Evolutionary conservation across 1,140 invertebrate species (phyloP).

Genomic region (Pseudomyrmex concolor): DNA sequence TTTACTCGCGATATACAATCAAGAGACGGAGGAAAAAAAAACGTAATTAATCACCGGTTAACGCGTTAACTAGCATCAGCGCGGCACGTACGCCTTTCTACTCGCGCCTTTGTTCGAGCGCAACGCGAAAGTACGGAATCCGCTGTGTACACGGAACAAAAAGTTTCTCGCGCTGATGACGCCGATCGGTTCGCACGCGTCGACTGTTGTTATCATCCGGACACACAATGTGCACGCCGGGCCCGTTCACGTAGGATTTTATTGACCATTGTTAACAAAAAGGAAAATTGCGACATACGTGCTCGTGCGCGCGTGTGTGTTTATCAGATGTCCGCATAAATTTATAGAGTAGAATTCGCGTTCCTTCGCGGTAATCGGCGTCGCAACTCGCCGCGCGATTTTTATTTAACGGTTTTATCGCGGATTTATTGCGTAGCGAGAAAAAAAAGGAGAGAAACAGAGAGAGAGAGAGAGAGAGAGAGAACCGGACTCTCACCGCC

Average conservation of each 20-base stretch:
- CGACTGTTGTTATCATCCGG: slow-evolving; percentile 18
- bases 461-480: background rate
- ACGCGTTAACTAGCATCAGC: background rate
- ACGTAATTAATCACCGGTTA: background rate
- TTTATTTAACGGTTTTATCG: slow-evolving; percentile 37
- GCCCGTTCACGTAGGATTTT: slow-evolving; percentile 34
- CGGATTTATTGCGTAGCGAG: slow-evolving; percentile 14
- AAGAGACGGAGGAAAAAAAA: background rate
- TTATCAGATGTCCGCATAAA: slow-evolving; percentile 46
- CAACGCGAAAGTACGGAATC: slow-evolving; percentile 18
- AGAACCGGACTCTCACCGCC: background rate
- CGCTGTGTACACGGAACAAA: background rate
- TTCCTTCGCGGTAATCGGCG: slow-evolving; percentile 14
- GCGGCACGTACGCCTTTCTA: background rate
- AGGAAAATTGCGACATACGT: slow-evolving; percentile 28
- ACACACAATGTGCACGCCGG: slow-evolving; percentile 8
- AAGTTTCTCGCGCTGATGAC: slow-evolving; percentile 25
- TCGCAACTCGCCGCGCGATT: background rate
- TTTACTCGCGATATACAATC: background rate
- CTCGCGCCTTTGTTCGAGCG: slow-evolving; percentile 27
- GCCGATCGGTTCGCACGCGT: slow-evolving; percentile 26
- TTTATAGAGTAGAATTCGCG: slow-evolving; percentile 32
- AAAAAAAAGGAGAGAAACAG: background rate
- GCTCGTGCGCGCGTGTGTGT: background rate
- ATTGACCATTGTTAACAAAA: slow-evolving; percentile 51